These are phyloP conservation scores for Orchesellides sinensis DNA, from an alignment of 2,888 invertebrate species.

Conservation along the genomic window DNA sequence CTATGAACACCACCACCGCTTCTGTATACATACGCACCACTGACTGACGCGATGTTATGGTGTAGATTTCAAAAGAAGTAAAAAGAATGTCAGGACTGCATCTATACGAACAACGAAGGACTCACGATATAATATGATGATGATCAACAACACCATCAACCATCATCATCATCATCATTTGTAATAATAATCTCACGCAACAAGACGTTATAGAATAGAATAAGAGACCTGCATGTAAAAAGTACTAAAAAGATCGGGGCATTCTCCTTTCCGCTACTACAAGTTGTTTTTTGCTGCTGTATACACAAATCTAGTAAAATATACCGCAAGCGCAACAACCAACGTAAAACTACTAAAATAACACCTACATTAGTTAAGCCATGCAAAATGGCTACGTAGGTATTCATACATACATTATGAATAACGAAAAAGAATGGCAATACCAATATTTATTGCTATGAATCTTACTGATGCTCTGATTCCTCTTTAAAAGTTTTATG, in stretches of 20 bases:
- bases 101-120: background rate
- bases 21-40: background rate
- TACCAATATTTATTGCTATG: constrained; percentile 20
- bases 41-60: background rate
- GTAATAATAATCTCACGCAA: constrained; percentile 38
- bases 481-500: background rate
- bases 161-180: constrained; percentile 18
- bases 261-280: constrained; percentile 63
- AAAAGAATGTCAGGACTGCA: constrained; percentile 44
- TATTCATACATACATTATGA: background rate
- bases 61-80: constrained; percentile 9
- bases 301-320: constrained; percentile 8
- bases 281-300: background rate
- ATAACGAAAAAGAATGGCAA: background rate
- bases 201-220: constrained; percentile 12
- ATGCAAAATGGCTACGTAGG: background rate
- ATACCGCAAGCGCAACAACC: constrained; percentile 37
- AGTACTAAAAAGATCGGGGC: constrained; percentile 22
- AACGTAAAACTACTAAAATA: background rate
- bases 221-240: background rate
- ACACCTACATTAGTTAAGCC: background rate
- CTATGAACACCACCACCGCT: background rate
- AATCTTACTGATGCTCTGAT: background rate
- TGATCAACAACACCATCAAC: constrained; percentile 1
- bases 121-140: background rate